phyloP scores from a whole-genome alignment of 2,113 vertebrate species.

The Syngnathoides biaculeatus region DNA sequence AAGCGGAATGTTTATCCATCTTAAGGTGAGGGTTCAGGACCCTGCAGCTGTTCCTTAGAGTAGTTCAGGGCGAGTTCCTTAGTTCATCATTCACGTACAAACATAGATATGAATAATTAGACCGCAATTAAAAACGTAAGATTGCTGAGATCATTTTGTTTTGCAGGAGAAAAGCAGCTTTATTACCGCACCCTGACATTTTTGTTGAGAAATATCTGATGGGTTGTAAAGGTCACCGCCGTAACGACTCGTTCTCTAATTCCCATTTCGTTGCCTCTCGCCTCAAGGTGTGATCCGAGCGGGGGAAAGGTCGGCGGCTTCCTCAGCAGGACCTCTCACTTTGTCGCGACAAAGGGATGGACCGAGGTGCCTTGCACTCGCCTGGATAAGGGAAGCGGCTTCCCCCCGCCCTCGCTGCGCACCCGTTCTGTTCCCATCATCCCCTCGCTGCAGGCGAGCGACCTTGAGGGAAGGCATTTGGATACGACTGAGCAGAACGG shows the following conservation, averaged over 20 bases:
- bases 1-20: conserved; percentile 11
- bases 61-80: conserved; percentile 14
- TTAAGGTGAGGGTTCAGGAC: conserved; percentile 28
- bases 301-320: conserved; percentile 42
- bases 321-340: conserved; percentile 57
- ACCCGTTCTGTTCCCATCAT: conserved; percentile 76
- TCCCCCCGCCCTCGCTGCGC: conserved; percentile 58
- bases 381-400: conserved; percentile 56
- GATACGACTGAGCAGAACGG: conserved; percentile 74
- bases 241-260: conserved; percentile 23
- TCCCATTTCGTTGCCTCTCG: conserved; percentile 42
- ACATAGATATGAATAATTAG: conserved; percentile 68
- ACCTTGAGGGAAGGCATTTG: conserved; percentile 63
- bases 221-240: conserved; percentile 30
- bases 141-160: background rate
- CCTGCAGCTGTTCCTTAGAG: conserved; percentile 27
- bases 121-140: conserved; percentile 4
- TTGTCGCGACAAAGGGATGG: conserved; percentile 58
- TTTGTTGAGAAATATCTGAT: background rate
- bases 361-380: conserved; percentile 70
- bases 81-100: conserved; percentile 47
- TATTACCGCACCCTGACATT: conserved; percentile 6
- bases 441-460: conserved; percentile 75
- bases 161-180: conserved; percentile 3
- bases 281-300: conserved; percentile 61